A percentile compares a stretch with the other conserved stretches of the same genome.
These are phyloP conservation scores for Syncerus caffer DNA, from an alignment of 2,797 vertebrate genomes.

Conservation along the genomic window DNA sequence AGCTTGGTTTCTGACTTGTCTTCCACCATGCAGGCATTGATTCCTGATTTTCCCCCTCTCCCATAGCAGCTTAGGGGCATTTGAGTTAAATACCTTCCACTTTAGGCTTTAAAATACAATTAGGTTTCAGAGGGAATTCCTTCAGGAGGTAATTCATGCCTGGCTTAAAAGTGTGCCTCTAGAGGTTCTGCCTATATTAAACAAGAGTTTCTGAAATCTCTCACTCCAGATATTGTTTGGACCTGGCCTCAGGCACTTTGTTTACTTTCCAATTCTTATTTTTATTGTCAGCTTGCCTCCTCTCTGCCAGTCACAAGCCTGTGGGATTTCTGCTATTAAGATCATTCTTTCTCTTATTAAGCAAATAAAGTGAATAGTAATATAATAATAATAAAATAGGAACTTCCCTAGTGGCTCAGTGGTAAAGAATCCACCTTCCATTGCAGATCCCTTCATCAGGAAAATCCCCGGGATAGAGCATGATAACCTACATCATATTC, in stretches of 20 bases:
- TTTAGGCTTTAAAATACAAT: slow-evolving; percentile 23
- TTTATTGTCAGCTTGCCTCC: not conserved
- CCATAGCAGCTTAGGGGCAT: not conserved
- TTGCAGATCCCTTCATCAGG: not conserved
- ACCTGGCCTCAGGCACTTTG: not conserved
- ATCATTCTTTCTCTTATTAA: not conserved
- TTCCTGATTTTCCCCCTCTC: slow-evolving; percentile 22
- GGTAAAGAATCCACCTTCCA: not conserved
- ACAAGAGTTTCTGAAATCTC: slow-evolving; percentile 45
- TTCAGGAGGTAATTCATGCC: slow-evolving; percentile 7
- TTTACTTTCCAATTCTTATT: not conserved
- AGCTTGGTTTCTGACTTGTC: not conserved
- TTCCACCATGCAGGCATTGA: not conserved
- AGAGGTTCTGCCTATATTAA: slow-evolving; percentile 11
- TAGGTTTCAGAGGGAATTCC: not conserved
- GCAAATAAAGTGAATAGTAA: not conserved
- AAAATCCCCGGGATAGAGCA: not conserved
- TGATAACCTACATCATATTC: not conserved
- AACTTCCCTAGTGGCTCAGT: not conserved
- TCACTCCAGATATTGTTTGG: slow-evolving; percentile 10
- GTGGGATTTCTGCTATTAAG: not conserved
- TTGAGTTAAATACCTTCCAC: not conserved
- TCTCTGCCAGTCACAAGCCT: not conserved
- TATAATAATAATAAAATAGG: not conserved
- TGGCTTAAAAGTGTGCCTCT: not conserved